phyloP scores from a whole-genome alignment of 2,113 vertebrate species.

The Calyptommatus sinebrachiatus region DNA sequence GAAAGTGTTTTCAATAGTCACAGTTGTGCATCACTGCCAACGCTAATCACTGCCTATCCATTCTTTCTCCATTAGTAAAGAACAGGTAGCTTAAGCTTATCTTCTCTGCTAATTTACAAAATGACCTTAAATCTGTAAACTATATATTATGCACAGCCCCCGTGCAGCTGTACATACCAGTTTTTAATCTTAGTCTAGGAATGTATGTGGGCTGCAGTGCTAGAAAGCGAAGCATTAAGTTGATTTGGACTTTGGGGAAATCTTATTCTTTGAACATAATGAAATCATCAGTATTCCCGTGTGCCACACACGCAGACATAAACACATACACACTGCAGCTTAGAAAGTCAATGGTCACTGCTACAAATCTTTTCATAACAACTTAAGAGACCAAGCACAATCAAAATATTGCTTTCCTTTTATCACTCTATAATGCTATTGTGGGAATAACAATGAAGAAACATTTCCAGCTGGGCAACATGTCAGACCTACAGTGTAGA shows the following conservation, averaged over 20 bases:
- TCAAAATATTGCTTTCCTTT: slow-evolving; percentile 28
- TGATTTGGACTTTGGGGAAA: slow-evolving; percentile 55
- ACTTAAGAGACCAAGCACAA: slow-evolving; percentile 53
- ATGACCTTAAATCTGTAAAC: background rate
- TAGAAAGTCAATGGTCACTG: slow-evolving; percentile 62
- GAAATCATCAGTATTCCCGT: slow-evolving; percentile 66
- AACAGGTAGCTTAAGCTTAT: background rate
- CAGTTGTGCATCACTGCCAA: background rate
- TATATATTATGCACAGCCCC: slow-evolving; percentile 1
- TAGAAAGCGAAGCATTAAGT: slow-evolving; percentile 63
- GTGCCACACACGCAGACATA: slow-evolving; percentile 69
- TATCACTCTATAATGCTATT: slow-evolving; percentile 50
- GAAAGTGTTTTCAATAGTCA: background rate
- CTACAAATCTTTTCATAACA: slow-evolving; percentile 60
- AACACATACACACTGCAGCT: slow-evolving; percentile 63
- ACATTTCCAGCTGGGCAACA: slow-evolving; percentile 56
- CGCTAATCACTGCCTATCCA: no score
- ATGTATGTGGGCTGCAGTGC: slow-evolving; percentile 62
- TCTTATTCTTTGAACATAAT: slow-evolving; percentile 53
- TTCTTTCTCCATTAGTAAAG: background rate
- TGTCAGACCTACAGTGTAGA: slow-evolving; percentile 67
- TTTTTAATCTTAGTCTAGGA: slow-evolving; percentile 52
- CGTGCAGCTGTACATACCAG: slow-evolving; percentile 25
- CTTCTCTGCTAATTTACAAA: background rate
- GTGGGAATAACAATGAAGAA: slow-evolving; percentile 50